Conservation (phyloP, 2,113 vertebrate genomes). For the Todiramphus saurophagus region DNA sequence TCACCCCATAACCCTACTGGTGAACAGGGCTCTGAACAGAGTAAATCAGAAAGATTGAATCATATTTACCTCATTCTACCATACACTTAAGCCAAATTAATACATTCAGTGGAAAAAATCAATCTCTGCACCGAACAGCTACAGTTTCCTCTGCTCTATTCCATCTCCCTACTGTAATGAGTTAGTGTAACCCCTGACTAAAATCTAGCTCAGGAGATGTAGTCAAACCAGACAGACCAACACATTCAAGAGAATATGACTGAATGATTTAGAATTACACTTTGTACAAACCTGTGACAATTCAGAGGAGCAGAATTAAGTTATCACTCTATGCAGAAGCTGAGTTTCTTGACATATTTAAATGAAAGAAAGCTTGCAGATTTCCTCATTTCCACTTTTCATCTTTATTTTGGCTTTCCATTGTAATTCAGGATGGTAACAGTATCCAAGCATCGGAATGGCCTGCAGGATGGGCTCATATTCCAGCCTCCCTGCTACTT, state of each 20-base stretch:
- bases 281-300: not conserved
- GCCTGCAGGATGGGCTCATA: not conserved
- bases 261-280: not conserved
- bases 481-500: not conserved
- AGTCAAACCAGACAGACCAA: not conserved
- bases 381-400: not conserved
- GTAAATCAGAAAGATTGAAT: not conserved
- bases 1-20: not conserved
- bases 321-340: not conserved
- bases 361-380: not conserved
- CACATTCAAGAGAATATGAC: not conserved
- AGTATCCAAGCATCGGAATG: not conserved
- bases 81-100: not conserved
- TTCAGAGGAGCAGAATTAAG: not conserved
- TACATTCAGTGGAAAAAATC: not conserved
- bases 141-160: not conserved
- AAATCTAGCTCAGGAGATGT: not conserved
- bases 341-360: not conserved
- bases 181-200: not conserved
- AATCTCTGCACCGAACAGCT: not conserved
- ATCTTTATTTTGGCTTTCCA: not conserved
- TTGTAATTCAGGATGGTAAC: not conserved
- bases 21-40: not conserved
- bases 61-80: not conserved
- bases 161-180: not conserved